Base-by-base conservation (phyloP, 2,888 invertebrate genomes). In the Euzophera pinguis region DNA sequence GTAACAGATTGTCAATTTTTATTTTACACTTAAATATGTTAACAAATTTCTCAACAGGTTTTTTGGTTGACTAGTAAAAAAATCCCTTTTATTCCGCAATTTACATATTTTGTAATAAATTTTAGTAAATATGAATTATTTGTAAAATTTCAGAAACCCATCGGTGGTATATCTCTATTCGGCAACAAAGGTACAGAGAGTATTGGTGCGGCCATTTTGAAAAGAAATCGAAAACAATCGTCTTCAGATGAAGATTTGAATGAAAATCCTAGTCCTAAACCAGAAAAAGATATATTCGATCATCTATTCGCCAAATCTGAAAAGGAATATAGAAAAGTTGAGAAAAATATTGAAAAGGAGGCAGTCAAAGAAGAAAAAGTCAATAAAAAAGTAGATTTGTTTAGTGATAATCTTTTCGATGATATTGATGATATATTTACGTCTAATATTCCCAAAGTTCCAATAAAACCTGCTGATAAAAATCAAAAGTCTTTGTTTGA, bases 101-200 rank as follows among this genome's bases (percentile, higher is more conserved):
- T n/a, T n/a, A n/a, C n/a, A n/a, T n/a, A n/a, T n/a, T n/a, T n/a
- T n/a, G n/a, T n/a, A n/a, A n/a, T n/a, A n/a, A n/a, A n/a, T n/a
- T n/a, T n/a, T n/a, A n/a, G n/a, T n/a, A n/a, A n/a, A n/a, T n/a
- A n/a, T n/a, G 8, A 32, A 32, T 9, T 6, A 10, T 32, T 9
- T 32, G n/a, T 42, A 43, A 34, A 34, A 22, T 35, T 16, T 34
- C 79, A 94, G 93, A 93, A 92, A 85, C 92, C 93, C 5, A 67
- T 90, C 3, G 93, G 93, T 1, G 93, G 91, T 1, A 91, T 92
- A 47, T 91, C 93, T 7, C 71, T 93, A 38, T 91, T 93, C 61
- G 93, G 92, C 1, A 84, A 75, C 50, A 75, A 80, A 65, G 80
- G 79, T 8, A 63, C 85, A 0, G 84, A 84, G 16, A 86, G 73